Evolutionary conservation across 2,113 vertebrate species (phyloP).

Genomic region (Mobula hypostoma): DNA sequence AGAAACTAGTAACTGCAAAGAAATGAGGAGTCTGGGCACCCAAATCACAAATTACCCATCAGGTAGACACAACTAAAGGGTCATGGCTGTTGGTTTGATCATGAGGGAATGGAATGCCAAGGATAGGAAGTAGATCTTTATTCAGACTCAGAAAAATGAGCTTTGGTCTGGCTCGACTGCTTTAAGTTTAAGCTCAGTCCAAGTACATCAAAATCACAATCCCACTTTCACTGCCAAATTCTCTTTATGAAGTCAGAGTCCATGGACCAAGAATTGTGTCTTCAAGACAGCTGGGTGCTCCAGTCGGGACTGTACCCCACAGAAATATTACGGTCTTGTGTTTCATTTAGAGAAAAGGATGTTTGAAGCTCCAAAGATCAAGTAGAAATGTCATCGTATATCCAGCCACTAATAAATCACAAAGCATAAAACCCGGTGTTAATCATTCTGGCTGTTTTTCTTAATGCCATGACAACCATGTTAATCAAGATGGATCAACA

Average conservation of each 20-base stretch:
- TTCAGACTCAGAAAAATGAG: background rate
- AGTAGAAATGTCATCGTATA: conserved; percentile 17
- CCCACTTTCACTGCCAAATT: background rate
- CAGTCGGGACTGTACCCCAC: background rate
- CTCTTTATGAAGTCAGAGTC: background rate
- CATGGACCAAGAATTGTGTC: background rate
- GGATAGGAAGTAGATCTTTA: background rate
- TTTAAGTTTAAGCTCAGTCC: background rate
- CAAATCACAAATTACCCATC: background rate
- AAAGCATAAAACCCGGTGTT: conserved; percentile 1
- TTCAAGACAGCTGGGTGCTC: background rate
- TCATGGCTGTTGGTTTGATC: background rate
- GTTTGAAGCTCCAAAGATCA: conserved; percentile 17
- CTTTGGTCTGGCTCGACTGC: background rate
- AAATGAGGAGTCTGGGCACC: background rate
- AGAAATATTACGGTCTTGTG: background rate
- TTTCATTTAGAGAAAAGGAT: conserved; percentile 17
- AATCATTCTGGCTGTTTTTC: conserved; percentile 32
- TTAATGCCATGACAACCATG: conserved; percentile 31
- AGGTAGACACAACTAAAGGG: background rate
- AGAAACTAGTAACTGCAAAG: background rate
- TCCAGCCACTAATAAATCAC: conserved; percentile 13
- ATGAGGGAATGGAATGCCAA: background rate
- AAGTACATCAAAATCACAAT: background rate
- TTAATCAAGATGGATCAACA: conserved; percentile 38